Base-by-base conservation (phyloP, 1,140 invertebrate species). In the Saccostrea echinata region DNA sequence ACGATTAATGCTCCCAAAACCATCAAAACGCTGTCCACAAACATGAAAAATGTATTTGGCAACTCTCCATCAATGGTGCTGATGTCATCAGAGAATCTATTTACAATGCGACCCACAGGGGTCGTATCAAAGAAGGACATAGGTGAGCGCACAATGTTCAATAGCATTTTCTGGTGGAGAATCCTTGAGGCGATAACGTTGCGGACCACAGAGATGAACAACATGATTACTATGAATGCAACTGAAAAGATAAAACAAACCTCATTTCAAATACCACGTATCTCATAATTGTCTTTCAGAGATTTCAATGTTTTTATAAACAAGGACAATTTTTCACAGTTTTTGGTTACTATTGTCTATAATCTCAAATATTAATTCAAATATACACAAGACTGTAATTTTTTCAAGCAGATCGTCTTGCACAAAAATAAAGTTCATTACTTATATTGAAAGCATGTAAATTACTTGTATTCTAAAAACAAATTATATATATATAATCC, bases 1-100 rank as follows among this genome's bases (percentile, higher is more conserved):
- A 99, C 97, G 93, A 98, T 96, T 87, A 99, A 94, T 4, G 98
- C 98, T 53, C 97, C 97, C 88, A 98, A 93, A 9, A 98, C 97
- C 96, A 98, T 95, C 92, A 97, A 96, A 55, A 93, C 82, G 84
- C 92, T 92, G 43, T 91, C 92, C n/a, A 95, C 71, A 85, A 92
- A 94, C 85, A 92, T 92, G 16, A 91, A 84, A 24, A 95, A 91
- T 13, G 91, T 92, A 35, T 90, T 85, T 27, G 94, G 94, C 0
- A 95, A 86, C 16, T 91, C 88, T 16, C 89, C 92, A 86, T 95
- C 95, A 13, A 95, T 91, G 0, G 92, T 89, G 21, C 93, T 91
- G 16, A 94, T 92, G 91, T 97, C 97, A 92, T 96, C 96, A 12
- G 95, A 95, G 92, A 96, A 96, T 91, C 96, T 95, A 94, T 96